These are phyloP conservation scores for Scalopus aquaticus DNA, from an alignment of 2,113 vertebrate genomes.

Conservation along the genomic window DNA sequence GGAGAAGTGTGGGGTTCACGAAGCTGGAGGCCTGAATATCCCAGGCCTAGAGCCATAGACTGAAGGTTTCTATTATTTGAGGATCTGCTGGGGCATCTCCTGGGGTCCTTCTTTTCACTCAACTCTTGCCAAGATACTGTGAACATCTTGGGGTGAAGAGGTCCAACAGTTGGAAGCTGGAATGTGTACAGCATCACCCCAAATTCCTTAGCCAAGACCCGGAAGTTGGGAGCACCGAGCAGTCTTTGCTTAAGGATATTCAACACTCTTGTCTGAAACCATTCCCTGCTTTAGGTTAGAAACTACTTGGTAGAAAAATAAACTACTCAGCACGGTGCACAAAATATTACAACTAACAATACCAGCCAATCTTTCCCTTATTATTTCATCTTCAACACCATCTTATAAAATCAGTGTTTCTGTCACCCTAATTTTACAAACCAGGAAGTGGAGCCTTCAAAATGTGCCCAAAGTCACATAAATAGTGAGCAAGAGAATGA, in stretches of 20 bases:
- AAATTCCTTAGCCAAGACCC: constrained; percentile 27
- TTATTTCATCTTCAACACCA: neutral
- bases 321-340: neutral
- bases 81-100: neutral
- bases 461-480: neutral
- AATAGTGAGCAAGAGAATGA: neutral
- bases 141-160: neutral
- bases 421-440: constrained; percentile 16
- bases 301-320: constrained; percentile 36
- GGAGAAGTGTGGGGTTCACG: neutral
- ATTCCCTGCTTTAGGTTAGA: constrained; percentile 45
- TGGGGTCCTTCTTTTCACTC: neutral
- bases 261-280: constrained; percentile 8
- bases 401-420: neutral
- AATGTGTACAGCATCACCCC: neutral
- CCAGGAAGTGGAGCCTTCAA: neutral
- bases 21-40: neutral
- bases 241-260: constrained; percentile 16
- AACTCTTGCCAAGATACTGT: neutral
- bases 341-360: constrained; percentile 24
- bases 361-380: neutral
- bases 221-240: neutral
- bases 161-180: neutral
- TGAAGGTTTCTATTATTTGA: neutral
- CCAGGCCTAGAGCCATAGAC: neutral